Base-by-base conservation (phyloP, 2,797 vertebrate genomes). In the Propithecus perrieri region DNA sequence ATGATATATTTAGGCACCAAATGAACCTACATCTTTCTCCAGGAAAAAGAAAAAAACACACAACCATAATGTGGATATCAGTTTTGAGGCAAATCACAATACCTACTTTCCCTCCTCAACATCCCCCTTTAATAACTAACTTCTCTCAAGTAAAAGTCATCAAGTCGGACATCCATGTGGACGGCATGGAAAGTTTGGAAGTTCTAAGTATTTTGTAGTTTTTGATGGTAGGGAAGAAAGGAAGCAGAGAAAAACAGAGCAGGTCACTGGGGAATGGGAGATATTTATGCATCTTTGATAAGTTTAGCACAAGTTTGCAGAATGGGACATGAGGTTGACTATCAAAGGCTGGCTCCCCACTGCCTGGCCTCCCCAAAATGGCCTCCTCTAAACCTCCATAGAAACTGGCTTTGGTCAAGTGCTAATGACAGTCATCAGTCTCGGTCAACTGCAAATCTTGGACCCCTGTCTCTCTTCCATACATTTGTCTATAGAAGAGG, bases 231-330 rank as follows among this genome's bases (percentile, higher is more conserved):
- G 2, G 2, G 33, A 30, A 53, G 50, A 67, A 48, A 63, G 5
- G n/a, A 84, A 33, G 18, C 35, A 15, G 67, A 53, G 15, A 22
- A n/a, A 53, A 65, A 24, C 3, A 35, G 59, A 89, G 9, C 4
- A n/a, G 26, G 14, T 4, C 75, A 28, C 10, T 13, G 76, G 11
- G 18, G 4, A 59, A 9, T 7, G 12, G 67, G 33, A 57, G 5
- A 9, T n/a, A 12, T 4, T 5, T 6, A 5, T 3, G 10, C 17
- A 5, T 13, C 5, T 24, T 17, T 57, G 30, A 26, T 1, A 13
- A 43, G 2, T 9, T 72, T 30, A 84, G 46, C 22, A 3, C 30
- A 17, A 7, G 14, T 9, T 63, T 65, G 22, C 13, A 79, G 57
- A 72, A 17, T 11, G 26, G 28, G 30, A 26, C 7, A 11, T 11